Base-by-base conservation (phyloP, 2,113 vertebrate species). In the Campylorhamphus procurvoides region DNA sequence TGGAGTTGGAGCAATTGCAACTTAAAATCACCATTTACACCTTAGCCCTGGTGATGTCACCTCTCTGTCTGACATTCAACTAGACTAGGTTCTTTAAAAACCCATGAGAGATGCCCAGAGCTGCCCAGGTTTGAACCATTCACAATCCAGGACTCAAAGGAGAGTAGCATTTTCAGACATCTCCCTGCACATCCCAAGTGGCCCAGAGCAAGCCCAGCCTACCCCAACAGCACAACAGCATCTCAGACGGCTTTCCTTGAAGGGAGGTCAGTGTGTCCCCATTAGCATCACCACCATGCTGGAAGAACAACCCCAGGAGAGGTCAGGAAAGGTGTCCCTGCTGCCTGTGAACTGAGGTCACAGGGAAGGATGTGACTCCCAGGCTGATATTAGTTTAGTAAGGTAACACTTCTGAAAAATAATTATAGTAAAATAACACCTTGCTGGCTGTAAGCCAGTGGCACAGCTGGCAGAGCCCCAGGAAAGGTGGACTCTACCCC, bases 271-370 rank as follows among this genome's bases (percentile, higher is more conserved):
- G 23, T 17, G 5, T 39, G 18, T 12, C 44, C 60, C 55, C 14
- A 33, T 47, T 14, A 33, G 14, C 56, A 50, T 19, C 60, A 56
- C 14, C 33, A 28, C 28, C 37, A 9, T 3, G 9, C 71, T 55
- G 24, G 40, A 55, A 83, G 40, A 82, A 22, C 39, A 55, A 49
- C 14, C 18, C 40, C 46, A 31, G 24, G 14, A 37, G 46, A 35
- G 35, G 28, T 8, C 50, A 31, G 47, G 33, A 62, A 22, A 50
- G 37, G 62, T 24, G 39, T 35, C 42, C 18, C 47, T 28, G 33
- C 39, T n/a, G 25, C 68, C 42, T 1, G 0, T 0, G 0, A 83
- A 47, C 40, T 64, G 33, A 78, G 20, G 33, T n/a, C 53, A 64
- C 20, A 35, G 46, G 27, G 39, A 74, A 59, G n/a, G 39, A 59